These are phyloP conservation scores for Ischnus inquisitorius DNA, from an alignment of 2,888 invertebrate species.

Conservation along the genomic window DNA sequence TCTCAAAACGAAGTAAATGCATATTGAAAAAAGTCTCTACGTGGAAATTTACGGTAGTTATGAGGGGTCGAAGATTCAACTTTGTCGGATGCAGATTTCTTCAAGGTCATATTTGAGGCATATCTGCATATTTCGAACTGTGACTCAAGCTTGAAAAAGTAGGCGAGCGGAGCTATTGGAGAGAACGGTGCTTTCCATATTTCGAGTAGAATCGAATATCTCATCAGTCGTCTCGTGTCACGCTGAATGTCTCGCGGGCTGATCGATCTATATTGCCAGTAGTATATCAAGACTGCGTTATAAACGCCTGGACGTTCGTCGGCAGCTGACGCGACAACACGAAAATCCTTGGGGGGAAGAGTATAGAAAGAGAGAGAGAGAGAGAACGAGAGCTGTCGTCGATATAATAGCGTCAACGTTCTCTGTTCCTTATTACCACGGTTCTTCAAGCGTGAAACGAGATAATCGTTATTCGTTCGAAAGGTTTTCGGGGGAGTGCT, in stretches of 20 bases:
- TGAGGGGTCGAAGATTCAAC: too few species aligned
- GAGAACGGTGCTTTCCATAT: neutral
- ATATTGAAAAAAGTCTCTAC: too few species aligned
- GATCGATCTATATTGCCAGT: constrained; percentile 17
- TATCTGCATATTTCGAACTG: too few species aligned
- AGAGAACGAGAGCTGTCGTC: constrained; percentile 4
- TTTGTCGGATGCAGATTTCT: too few species aligned
- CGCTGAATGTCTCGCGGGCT: constrained; percentile 5
- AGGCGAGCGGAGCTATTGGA: neutral
- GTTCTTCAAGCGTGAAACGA: constrained; percentile 74
- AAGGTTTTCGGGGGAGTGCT: constrained; percentile 23
- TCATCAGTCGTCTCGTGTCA: constrained; percentile 18
- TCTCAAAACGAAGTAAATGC: too few species aligned
- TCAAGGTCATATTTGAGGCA: too few species aligned
- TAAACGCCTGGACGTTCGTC: constrained; percentile 16
- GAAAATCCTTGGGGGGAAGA: constrained; percentile 16
- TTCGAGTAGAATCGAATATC: neutral
- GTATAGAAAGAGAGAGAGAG: neutral
- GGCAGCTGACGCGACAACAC: constrained; percentile 44
- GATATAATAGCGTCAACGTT: constrained; percentile 24
- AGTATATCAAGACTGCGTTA: constrained; percentile 27
- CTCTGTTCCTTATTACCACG: constrained; percentile 49
- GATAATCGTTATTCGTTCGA: constrained; percentile 76
- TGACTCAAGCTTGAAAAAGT: neutral
- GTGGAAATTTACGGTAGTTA: too few species aligned